phyloP scores from a whole-genome alignment of 2,113 vertebrate species.

The Neotragus moschatus region DNA sequence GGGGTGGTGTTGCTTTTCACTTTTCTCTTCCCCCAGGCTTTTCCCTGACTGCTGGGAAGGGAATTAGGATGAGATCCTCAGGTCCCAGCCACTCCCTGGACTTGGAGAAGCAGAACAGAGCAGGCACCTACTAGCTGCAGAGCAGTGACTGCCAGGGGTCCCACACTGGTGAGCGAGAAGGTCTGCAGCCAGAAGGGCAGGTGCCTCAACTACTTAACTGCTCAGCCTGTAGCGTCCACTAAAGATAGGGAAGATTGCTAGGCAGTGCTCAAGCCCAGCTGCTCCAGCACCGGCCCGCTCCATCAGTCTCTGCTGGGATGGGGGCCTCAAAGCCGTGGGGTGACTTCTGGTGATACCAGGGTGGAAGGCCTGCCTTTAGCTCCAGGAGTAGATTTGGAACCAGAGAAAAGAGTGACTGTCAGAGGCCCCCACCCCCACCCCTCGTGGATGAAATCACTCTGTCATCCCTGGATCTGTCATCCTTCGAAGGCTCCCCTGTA shows the following conservation, averaged over 20 bases:
- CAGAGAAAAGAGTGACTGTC: neutral
- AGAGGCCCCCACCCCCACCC: neutral
- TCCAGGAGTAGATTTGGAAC: neutral
- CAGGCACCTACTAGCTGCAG: fast-evolving
- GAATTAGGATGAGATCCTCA: neutral
- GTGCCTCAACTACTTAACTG: fast-evolving
- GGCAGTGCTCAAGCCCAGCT: neutral
- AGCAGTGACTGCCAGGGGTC: neutral
- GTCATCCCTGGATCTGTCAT: neutral
- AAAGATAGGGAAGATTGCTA: neutral
- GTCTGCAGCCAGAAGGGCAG: neutral
- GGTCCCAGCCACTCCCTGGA: neutral
- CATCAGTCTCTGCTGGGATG: neutral
- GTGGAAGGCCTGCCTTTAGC: neutral
- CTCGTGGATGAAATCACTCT: neutral
- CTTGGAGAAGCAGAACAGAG: neutral
- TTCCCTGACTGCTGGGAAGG: neutral
- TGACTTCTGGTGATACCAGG: neutral
- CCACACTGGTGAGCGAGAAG: fast-evolving
- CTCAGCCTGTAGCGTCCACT: neutral
- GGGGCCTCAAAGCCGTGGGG: neutral
- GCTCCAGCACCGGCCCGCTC: neutral
- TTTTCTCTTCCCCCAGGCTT: neutral
- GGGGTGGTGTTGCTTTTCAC: neutral
- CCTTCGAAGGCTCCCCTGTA: neutral